Conservation (phyloP, 2,113 vertebrate species). For the Mirza zaza region DNA sequence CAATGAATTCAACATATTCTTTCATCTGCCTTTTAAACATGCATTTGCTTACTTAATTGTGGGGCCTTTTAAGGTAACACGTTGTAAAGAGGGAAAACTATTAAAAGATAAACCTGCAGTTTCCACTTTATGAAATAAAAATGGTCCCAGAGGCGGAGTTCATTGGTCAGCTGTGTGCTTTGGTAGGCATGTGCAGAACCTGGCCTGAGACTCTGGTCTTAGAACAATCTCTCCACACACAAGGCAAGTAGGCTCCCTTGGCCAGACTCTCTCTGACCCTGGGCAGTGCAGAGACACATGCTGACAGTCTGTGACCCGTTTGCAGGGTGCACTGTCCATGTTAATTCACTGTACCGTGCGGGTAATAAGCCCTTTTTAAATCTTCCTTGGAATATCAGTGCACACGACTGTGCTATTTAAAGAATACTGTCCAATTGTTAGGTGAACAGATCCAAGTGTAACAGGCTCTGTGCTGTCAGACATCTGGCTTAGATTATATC, state of each 20-base stretch:
- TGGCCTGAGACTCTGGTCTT: constrained; percentile 32
- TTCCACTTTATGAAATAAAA: constrained; percentile 65
- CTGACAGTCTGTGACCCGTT: background rate
- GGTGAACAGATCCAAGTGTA: background rate
- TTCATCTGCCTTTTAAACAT: constrained; percentile 59
- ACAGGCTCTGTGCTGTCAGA: background rate
- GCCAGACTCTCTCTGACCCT: rapidly evolving
- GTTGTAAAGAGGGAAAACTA: constrained; percentile 60
- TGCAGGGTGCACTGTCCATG: rapidly evolving
- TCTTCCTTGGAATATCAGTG: background rate
- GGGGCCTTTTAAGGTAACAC: constrained; percentile 71
- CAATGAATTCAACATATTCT: constrained; percentile 67
- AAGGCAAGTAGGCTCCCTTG: background rate
- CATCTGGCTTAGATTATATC: background rate
- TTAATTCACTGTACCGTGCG: background rate
- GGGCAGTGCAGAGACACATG: rapidly evolving
- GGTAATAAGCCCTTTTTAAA: constrained; percentile 43
- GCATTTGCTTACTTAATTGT: background rate
- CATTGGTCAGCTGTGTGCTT: constrained; percentile 50
- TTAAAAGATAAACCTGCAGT: constrained; percentile 66
- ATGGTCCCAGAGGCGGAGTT: constrained; percentile 46
- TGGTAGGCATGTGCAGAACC: background rate
- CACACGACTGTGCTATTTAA: background rate
- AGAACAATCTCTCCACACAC: constrained; percentile 19
- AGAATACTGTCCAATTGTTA: background rate